Base-by-base conservation (phyloP, 92 coral and sea anemone genomes). In the Palythoa grandiflora region DNA sequence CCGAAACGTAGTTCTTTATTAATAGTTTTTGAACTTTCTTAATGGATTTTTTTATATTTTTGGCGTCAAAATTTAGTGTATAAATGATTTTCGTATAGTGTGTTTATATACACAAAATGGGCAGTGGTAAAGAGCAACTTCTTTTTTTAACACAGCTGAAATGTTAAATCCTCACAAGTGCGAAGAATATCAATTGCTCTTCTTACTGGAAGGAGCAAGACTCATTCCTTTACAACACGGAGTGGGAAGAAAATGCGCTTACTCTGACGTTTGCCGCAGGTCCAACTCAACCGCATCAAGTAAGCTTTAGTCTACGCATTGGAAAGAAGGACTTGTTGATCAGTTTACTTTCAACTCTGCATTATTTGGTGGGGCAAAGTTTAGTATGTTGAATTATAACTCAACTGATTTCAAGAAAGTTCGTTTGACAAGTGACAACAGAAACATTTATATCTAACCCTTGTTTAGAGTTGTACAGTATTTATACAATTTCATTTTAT, bases 141-240 rank as follows among this genome's bases (percentile, higher is more conserved):
- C 19, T 68, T 20, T 15, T 3, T 60, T 21, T 14, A 83, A 87
- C 19, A 83, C 89, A 94, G 98, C 94, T 60, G 78, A 86, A 40
- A 93, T 71, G 94, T 13, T 91, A 48, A 89, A 94, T 40, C 96
- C 94, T 14, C 84, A 89, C 75, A n/a, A 35, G 44, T 94, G 98
- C 73, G 38, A 9, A 10, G 91, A 91, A 5, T 6, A 75, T 44
- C 78, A 91, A 83, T 6, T 37, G 2, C 40, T 93, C 38, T 11
- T 3, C 19, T 4, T 75, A 48, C 37, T 78, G 20, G 84, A 20
- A 37, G 73, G 68, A 28, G 7, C 40, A 13, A 8, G 8, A 2
- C 15, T 1, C 20, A 47, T 79, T 36, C 73, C 12, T 20, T 80
- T 83, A 77, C 36, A 65, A 28, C 44, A 81, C 36, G 75, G 88